Percentiles rank a stretch among this genome's conserved stretches.
These are phyloP conservation scores for Tachuris rubrigastra DNA, from an alignment of 2,113 vertebrate species.

Conservation along the genomic window DNA sequence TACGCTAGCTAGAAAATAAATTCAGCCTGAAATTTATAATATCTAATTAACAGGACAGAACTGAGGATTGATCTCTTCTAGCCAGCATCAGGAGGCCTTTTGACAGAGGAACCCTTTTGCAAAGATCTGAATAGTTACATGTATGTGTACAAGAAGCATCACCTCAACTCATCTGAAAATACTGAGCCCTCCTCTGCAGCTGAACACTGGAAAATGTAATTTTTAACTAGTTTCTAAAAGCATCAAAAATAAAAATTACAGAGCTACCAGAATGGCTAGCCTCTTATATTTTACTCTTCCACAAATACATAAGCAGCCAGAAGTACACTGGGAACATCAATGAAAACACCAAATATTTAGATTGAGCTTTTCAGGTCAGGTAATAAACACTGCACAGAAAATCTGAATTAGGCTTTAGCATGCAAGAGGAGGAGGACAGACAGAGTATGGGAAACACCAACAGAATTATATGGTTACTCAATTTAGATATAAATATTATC, in stretches of 20 bases:
- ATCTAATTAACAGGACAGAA: background rate
- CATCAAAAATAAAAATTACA: background rate
- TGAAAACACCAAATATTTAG: slow-evolving; percentile 4
- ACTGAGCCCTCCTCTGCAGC: background rate
- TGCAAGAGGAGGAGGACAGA: slow-evolving; percentile 10
- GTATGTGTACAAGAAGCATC: background rate
- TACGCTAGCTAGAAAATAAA: background rate
- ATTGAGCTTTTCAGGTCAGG: background rate
- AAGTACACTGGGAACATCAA: background rate
- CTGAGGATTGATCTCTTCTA: background rate
- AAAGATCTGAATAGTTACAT: background rate
- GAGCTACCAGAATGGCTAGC: background rate
- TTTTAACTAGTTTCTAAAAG: slow-evolving; percentile 1
- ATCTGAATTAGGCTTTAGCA: background rate
- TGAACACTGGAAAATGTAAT: background rate
- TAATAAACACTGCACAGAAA: background rate
- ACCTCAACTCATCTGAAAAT: slow-evolving; percentile 18
- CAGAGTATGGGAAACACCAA: background rate
- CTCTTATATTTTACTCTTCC: background rate
- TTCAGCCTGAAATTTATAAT: background rate
- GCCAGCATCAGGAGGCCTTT: background rate
- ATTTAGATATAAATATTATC: slow-evolving; percentile 37
- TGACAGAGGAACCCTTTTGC: background rate
- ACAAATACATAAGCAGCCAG: background rate
- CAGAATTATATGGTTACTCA: background rate